Base-by-base conservation (phyloP, 2,888 invertebrate species). In the Lordiphosa fenestrarum region DNA sequence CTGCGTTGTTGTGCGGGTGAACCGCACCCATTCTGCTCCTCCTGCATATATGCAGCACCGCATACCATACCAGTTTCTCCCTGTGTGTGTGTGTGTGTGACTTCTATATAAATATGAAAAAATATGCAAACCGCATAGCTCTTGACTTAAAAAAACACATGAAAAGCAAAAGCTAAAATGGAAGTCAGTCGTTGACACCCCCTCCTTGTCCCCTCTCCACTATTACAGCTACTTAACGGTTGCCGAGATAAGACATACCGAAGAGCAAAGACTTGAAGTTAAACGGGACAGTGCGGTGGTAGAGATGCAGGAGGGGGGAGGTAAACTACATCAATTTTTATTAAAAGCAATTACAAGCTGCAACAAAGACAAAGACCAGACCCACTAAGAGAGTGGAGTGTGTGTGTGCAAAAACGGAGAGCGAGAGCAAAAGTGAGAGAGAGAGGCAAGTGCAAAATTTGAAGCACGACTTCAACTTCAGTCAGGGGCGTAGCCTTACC, bases 121-220 rank as follows among this genome's bases (percentile, higher is more conserved):
- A 71, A 81, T 81, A 81, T 81, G 85, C 80, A 85, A 85, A 75
- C 53, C 80, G 81, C 85, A 81, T 83, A 68, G 66, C 61, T 60
- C 25, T 46, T 44, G 21, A 25, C 23, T 58, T 57, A 25, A 25
- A 53, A 64, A 63, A 7, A 25, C 25, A 30, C 30, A 30, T 44
- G 48, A 49, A 64, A 50, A 65, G 59, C 59, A 59, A 59, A 59
- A 48, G 58, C 67, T 66, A 59, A 66, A 66, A 64, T 66, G 51
- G 64, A 51, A 66, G 66, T 47, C 13, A 66, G 67, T 66, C 63
- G 64, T 64, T 64, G 64, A 64, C 64, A 64, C 9, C 35, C 10
- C 9, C 35, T 9, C 38, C 33, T 38, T 21, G 23, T n/a, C 48
- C n/a, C 6, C 60, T 37, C 39, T 39, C 48, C 47, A 50, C 59